phyloP scores from a whole-genome alignment of 1,140 invertebrate genomes.

The Drosophila suzukii region DNA sequence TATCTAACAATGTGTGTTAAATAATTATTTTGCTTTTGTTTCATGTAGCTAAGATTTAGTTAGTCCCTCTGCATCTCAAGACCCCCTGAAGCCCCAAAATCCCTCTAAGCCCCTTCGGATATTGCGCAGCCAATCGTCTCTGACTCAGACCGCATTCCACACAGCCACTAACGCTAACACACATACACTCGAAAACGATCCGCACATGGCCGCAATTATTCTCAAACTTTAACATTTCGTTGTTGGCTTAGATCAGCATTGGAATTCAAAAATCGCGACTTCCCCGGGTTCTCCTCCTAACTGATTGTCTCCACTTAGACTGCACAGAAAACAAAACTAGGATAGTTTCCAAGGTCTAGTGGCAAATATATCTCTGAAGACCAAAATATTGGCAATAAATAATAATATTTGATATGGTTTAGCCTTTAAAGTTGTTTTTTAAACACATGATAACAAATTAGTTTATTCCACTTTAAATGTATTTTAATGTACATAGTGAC shows the following conservation, averaged over 20 bases:
- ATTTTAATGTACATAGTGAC: no score
- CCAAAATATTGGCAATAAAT: no score
- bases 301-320: constrained; percentile 15
- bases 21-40: constrained; percentile 22
- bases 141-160: constrained; percentile 73
- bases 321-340: constrained; percentile 11
- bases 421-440: no score
- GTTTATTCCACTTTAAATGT: no score
- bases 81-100: not conserved
- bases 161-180: constrained; percentile 32
- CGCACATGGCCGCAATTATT: constrained; percentile 70
- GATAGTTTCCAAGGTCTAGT: not conserved
- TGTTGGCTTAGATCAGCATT: constrained; percentile 65
- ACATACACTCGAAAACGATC: constrained; percentile 27
- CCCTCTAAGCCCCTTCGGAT: constrained; percentile 13
- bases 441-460: no score
- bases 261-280: constrained; percentile 73
- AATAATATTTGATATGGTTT: no score
- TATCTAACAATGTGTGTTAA: constrained; percentile 21
- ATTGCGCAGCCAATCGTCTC: constrained; percentile 63
- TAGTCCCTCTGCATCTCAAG: not conserved
- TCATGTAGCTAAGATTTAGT: constrained; percentile 13
- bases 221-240: constrained; percentile 78
- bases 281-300: not conserved
- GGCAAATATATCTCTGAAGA: no score